phyloP scores from a whole-genome alignment of 1,140 invertebrate genomes.

The Paralvinella palmiformis region DNA sequence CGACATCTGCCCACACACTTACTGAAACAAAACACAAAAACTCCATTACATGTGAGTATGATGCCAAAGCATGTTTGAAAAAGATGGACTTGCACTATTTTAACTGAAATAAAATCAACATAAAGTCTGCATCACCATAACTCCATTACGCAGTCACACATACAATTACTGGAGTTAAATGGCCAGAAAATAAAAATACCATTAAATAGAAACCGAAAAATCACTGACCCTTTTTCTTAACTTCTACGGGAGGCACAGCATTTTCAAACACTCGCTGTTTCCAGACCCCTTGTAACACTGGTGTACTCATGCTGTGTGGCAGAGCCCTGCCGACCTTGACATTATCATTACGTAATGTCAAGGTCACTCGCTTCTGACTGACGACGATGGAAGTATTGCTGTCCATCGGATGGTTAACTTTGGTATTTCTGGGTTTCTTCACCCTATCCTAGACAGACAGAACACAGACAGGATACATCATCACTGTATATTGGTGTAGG shows the following conservation, averaged over 20 bases:
- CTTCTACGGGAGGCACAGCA: background rate
- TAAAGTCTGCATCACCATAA: no score
- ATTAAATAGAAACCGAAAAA: conserved; percentile 15
- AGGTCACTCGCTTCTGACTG: conserved; percentile 31
- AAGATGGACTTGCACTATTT: background rate
- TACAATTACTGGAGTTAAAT: background rate
- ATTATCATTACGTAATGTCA: conserved; percentile 25
- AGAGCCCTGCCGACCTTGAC: background rate
- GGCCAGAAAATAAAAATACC: background rate
- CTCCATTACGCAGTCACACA: no score
- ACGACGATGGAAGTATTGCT: conserved; percentile 20
- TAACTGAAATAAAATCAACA: background rate
- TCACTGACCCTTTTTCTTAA: background rate
- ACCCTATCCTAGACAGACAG: conserved; percentile 26
- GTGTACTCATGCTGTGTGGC: conserved; percentile 17
- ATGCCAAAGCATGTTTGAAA: background rate
- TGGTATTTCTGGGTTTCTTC: conserved; percentile 31
- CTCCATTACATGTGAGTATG: conserved; percentile 1
- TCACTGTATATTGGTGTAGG: background rate
- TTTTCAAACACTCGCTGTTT: background rate
- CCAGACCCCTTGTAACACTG: conserved; percentile 26
- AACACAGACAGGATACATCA: background rate
- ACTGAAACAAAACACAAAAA: conserved; percentile 24
- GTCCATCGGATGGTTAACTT: conserved; percentile 33
- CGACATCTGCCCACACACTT: conserved; percentile 33